Percentiles rank a stretch among this genome's conserved stretches.
These are phyloP conservation scores for Rhadinocentrus ornatus DNA, from an alignment of 2,797 vertebrate genomes.

Conservation along the genomic window DNA sequence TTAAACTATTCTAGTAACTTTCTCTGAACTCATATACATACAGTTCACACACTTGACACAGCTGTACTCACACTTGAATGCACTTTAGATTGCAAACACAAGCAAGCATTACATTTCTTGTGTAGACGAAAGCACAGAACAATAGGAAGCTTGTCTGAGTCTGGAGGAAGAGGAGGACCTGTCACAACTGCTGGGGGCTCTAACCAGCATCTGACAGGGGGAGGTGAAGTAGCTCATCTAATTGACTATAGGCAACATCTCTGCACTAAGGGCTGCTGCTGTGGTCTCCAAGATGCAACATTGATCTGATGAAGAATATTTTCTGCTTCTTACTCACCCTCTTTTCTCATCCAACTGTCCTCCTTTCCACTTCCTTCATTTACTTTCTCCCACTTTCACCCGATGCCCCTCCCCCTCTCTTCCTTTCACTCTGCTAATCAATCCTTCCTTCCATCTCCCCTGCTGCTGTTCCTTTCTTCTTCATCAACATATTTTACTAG, in stretches of 20 bases:
- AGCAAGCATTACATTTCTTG: constrained; percentile 17
- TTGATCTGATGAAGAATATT: constrained; percentile 56
- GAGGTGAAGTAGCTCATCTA: constrained; percentile 67
- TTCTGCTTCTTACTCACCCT: constrained; percentile 39
- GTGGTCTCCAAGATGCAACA: constrained; percentile 44
- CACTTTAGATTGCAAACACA: constrained; percentile 25
- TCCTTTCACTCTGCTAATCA: constrained; percentile 61
- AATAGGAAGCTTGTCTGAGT: constrained; percentile 46
- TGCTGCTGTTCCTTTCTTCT: constrained; percentile 45
- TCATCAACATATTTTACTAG: constrained; percentile 66
- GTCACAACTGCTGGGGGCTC: constrained; percentile 41
- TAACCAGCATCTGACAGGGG: constrained; percentile 61
- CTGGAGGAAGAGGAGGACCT: constrained; percentile 47
- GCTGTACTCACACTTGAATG: constrained; percentile 16
- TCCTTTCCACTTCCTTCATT: constrained; percentile 52
- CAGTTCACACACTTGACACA: constrained; percentile 1
- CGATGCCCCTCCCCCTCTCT: constrained; percentile 45
- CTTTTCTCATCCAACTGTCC: constrained; percentile 54
- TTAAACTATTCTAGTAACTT: neutral
- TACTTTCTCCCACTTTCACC: constrained; percentile 58
- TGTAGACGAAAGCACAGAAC: constrained; percentile 41
- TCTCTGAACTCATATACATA: neutral
- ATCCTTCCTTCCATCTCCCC: constrained; percentile 51
- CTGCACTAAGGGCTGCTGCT: constrained; percentile 41
- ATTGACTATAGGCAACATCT: constrained; percentile 59